Percentiles rank a stretch among this genome's conserved stretches.
phyloP scores from a whole-genome alignment of 2,113 vertebrate species.

The Platichthys stellatus region DNA sequence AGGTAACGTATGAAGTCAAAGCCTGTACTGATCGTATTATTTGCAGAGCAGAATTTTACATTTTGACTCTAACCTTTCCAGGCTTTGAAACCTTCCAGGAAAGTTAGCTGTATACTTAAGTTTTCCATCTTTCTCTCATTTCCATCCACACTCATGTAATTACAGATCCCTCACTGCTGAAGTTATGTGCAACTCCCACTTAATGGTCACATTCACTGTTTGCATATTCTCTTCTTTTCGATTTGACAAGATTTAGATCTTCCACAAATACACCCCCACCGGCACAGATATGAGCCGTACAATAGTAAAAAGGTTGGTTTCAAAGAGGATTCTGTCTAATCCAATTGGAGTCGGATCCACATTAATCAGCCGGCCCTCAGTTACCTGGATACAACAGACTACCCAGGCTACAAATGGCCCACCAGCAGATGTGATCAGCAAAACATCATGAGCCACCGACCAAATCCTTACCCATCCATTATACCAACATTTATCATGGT shows the following conservation, averaged over 20 bases:
- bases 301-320: slow-evolving; percentile 68
- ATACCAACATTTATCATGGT: slow-evolving; percentile 24
- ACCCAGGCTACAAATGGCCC: slow-evolving; percentile 48
- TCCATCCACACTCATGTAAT: neutral
- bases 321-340: slow-evolving; percentile 80
- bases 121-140: neutral
- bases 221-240: neutral
- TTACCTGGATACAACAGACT: slow-evolving; percentile 64
- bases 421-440: slow-evolving; percentile 53
- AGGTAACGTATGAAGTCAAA: slow-evolving; percentile 81
- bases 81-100: slow-evolving; percentile 1
- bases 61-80: neutral
- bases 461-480: neutral
- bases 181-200: too few species aligned
- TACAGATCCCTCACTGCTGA: neutral
- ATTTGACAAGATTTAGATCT: neutral
- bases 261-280: neutral
- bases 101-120: neutral
- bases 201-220: neutral
- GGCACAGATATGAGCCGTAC: slow-evolving; percentile 24
- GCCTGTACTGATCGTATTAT: neutral
- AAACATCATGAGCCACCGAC: slow-evolving; percentile 38
- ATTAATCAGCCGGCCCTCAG: slow-evolving; percentile 58
- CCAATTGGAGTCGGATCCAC: slow-evolving; percentile 71
- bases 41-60: neutral